Evolutionary conservation across 2,797 vertebrate genomes (phyloP).

Genomic region (Danio choprae): DNA sequence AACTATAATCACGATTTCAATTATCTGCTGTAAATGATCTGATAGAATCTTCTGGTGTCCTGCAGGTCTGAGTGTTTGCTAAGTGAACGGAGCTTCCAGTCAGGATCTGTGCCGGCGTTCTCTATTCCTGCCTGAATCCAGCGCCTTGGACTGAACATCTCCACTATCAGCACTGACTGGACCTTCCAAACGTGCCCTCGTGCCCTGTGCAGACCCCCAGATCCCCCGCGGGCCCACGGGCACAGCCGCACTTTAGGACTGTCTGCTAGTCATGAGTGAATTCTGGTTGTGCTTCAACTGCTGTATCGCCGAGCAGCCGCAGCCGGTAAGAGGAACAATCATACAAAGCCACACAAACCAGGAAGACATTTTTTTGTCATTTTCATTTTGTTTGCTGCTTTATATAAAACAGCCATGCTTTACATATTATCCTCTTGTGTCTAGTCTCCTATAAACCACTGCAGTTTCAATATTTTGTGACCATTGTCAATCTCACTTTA

Average conservation of each 20-base stretch:
- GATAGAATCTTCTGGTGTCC: constrained; percentile 37
- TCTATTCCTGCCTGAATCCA: constrained; percentile 3
- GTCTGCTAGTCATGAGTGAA: constrained; percentile 83
- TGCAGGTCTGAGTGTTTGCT: constrained; percentile 53
- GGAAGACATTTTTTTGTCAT: constrained; percentile 35
- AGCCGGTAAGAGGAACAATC: constrained; percentile 82
- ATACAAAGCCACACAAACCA: constrained; percentile 31
- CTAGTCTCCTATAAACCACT: not conserved
- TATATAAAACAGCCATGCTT: no score
- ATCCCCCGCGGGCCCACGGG: constrained; percentile 41
- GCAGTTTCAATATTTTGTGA: not conserved
- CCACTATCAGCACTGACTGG: not conserved
- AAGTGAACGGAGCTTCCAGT: constrained; percentile 27
- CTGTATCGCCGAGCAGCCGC: constrained; percentile 90
- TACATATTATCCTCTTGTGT: not conserved
- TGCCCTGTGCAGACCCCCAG: constrained; percentile 46
- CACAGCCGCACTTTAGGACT: constrained; percentile 68
- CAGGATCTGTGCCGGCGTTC: constrained; percentile 20
- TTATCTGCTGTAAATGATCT: constrained; percentile 21
- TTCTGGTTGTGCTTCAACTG: constrained; percentile 94
- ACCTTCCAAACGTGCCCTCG: not conserved
- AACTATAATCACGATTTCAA: no score
- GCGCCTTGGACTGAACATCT: not conserved
- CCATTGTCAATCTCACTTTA: not conserved
- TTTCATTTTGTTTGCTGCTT: not conserved